Evolutionary conservation across 2,888 invertebrate genomes (phyloP).

Genomic region (Epicampocera succincta): DNA sequence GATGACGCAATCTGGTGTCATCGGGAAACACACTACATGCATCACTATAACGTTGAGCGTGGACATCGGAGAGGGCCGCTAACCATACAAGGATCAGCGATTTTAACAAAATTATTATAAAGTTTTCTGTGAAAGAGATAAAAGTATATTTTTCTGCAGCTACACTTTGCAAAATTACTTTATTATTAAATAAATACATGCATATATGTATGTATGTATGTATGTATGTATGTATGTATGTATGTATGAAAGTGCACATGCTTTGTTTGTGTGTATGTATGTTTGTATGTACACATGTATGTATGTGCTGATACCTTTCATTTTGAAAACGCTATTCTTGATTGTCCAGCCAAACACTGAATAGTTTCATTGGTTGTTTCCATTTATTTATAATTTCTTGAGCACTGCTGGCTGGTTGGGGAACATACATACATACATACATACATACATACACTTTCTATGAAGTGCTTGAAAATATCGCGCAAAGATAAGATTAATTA

Average conservation of each 20-base stretch:
- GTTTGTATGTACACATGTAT: too few relatives aligned
- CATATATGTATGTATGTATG: too few relatives aligned
- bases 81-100: not conserved
- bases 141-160: not conserved
- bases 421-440: too few relatives aligned
- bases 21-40: constrained; percentile 75
- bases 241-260: too few relatives aligned
- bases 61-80: not conserved
- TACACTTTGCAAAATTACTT: too few relatives aligned
- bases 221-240: too few relatives aligned
- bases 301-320: constrained; percentile 34
- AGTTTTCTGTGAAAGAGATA: not conserved
- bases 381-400: not conserved
- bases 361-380: not conserved
- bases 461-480: not conserved
- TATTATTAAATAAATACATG: too few relatives aligned
- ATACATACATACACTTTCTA: not conserved
- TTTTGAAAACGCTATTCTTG: constrained; percentile 12
- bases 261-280: too few relatives aligned
- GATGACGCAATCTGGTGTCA: constrained; percentile 75
- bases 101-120: not conserved
- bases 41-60: constrained; percentile 60
- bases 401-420: not conserved
- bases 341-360: constrained; percentile 2
- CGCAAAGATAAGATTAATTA: constrained; percentile 22